Percentiles rank a stretch among this genome's conserved stretches.
phyloP scores from a whole-genome alignment of 2,888 invertebrate species.

The Dynastes maya region DNA sequence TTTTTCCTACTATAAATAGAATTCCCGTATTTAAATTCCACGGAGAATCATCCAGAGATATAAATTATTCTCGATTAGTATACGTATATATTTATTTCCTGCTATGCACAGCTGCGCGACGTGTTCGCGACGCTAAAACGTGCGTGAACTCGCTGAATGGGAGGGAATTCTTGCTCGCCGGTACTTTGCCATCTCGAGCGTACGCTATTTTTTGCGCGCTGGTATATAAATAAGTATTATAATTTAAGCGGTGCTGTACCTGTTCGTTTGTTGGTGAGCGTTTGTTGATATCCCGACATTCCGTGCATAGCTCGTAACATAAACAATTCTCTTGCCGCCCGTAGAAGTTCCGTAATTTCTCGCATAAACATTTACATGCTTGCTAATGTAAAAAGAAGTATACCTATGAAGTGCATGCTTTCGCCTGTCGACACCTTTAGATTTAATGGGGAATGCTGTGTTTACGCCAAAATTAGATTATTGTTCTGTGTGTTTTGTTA shows the following conservation, averaged over 20 bases:
- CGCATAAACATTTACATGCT: slow-evolving; percentile 18
- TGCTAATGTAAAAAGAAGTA: not conserved
- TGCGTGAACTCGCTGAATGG: not conserved
- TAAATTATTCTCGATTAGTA: slow-evolving; percentile 12
- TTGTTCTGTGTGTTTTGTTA: not conserved
- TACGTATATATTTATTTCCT: slow-evolving; percentile 4
- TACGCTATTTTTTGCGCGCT: not conserved
- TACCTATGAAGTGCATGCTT: not conserved
- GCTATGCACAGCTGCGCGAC: slow-evolving; percentile 1
- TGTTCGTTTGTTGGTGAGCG: slow-evolving; percentile 5
- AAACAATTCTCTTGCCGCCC: slow-evolving; percentile 21
- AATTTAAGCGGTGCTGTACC: slow-evolving; percentile 30
- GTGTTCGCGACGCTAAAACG: not conserved
- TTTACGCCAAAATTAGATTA: slow-evolving; percentile 4
- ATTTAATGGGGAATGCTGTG: slow-evolving; percentile 3
- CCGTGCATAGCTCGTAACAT: slow-evolving; percentile 21
- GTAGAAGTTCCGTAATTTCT: slow-evolving; percentile 10
- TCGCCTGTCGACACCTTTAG: not conserved
- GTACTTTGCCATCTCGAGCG: not conserved
- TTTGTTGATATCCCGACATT: slow-evolving; percentile 33
- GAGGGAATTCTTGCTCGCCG: not conserved
- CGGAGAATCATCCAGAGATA: not conserved
- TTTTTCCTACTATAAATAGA: no score
- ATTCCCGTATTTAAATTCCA: slow-evolving; percentile 1
- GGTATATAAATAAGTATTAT: slow-evolving; percentile 25